These are phyloP conservation scores for Nesometra sesokonis DNA, from an alignment of 35 echinoderm and acorn worm genomes.

Conservation along the genomic window DNA sequence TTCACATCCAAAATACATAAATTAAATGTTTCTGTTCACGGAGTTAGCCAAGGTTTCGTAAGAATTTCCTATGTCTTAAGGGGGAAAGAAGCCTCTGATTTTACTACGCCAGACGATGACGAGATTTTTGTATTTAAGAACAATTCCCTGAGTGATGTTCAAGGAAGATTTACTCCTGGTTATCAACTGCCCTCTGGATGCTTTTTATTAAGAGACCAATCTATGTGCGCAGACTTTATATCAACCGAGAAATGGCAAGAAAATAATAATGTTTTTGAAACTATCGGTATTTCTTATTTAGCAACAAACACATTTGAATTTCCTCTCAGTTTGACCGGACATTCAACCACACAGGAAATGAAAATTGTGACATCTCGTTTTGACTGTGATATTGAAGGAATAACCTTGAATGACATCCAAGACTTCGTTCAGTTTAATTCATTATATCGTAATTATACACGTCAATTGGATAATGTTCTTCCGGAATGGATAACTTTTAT, in stretches of 20 bases:
- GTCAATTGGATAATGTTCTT: background rate
- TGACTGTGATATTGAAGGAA: background rate
- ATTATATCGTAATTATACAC: background rate
- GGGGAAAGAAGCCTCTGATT: background rate
- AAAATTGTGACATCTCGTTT: background rate
- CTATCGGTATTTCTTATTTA: background rate
- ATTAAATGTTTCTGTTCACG: background rate
- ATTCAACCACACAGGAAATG: background rate
- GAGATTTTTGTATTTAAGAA: background rate
- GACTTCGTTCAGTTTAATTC: background rate
- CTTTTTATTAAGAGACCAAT: background rate
- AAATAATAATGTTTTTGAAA: background rate
- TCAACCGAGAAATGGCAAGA: background rate
- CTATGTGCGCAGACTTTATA: background rate
- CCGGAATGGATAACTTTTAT: background rate
- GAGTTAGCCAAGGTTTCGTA: background rate
- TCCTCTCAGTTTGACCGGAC: background rate
- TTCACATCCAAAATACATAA: background rate
- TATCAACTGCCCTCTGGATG: background rate
- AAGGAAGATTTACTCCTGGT: background rate
- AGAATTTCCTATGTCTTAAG: background rate
- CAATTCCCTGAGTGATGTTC: background rate
- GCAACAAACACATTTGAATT: background rate
- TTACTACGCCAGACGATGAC: background rate
- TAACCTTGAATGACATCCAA: background rate